Evolutionary conservation across 2,888 invertebrate genomes (phyloP).

Genomic region (Agrotis puta): DNA sequence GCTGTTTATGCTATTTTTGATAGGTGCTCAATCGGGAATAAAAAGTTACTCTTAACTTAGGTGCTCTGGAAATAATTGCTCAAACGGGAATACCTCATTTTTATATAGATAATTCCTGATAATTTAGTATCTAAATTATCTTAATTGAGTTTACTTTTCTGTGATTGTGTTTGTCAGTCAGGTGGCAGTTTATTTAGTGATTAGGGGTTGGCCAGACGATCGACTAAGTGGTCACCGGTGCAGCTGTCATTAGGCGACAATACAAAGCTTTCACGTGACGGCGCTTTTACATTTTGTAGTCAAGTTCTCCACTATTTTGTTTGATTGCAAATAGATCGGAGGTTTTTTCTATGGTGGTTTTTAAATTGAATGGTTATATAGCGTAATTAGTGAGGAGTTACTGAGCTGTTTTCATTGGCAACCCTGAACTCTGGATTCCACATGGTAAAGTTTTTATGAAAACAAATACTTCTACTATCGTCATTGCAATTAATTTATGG

Average conservation of each 20-base stretch:
- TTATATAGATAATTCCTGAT: too few species aligned
- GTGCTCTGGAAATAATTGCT: too few species aligned
- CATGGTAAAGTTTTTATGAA: too few species aligned
- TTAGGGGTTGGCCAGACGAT: conserved; percentile 41
- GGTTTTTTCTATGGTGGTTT: background rate
- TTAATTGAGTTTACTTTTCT: conserved; percentile 36
- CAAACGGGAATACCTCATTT: too few species aligned
- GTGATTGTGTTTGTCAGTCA: conserved; percentile 41
- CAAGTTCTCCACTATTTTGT: conserved; percentile 24
- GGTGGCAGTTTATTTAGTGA: conserved; percentile 47
- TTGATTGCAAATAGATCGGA: conserved; percentile 23
- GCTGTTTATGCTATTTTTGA: too few species aligned
- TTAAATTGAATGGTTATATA: background rate
- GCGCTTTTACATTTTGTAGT: conserved; percentile 46
- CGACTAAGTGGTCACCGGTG: conserved; percentile 49
- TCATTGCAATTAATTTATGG: background rate
- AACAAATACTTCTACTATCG: too few species aligned
- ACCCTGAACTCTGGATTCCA: background rate
- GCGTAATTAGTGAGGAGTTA: background rate
- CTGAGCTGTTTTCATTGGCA: background rate
- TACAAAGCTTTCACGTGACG: conserved; percentile 29
- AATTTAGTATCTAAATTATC: conserved; percentile 18
- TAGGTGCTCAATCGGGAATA: too few species aligned
- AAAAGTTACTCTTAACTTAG: too few species aligned
- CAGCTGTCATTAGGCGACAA: conserved; percentile 44